A percentile compares a stretch with the other conserved stretches of the same genome.
Conservation (phyloP, 2,797 vertebrate species). For the Aulostomus chinensis region DNA sequence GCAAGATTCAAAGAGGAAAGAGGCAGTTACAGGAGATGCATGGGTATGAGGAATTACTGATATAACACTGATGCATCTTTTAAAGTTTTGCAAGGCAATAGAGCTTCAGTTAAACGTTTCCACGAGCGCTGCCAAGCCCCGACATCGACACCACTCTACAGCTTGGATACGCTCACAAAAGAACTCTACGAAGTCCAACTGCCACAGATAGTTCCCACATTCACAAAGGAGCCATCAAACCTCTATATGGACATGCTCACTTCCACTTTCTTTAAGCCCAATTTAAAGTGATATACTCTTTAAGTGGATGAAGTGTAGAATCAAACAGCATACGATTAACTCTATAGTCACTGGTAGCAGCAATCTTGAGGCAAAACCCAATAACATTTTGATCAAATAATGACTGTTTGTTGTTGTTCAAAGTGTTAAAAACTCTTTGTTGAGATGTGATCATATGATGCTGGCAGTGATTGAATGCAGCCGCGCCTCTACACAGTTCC, state of each 20-base stretch:
- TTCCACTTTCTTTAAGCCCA: neutral
- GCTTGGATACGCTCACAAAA: conserved; percentile 56
- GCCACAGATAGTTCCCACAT: conserved; percentile 60
- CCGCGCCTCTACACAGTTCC: conserved; percentile 51
- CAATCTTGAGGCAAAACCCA: conserved; percentile 1
- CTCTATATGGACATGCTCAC: conserved; percentile 3
- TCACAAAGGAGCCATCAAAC: conserved; percentile 18
- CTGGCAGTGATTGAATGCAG: conserved; percentile 40
- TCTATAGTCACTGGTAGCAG: conserved; percentile 7
- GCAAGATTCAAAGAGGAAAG: no score
- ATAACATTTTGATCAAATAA: conserved; percentile 37
- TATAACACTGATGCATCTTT: conserved; percentile 27
- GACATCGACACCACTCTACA: conserved; percentile 61
- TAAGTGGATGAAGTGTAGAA: conserved; percentile 14
- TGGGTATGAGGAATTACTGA: neutral
- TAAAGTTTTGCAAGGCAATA: conserved; percentile 26
- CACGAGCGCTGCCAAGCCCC: conserved; percentile 61
- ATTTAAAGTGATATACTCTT: conserved; percentile 6
- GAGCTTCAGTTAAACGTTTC: conserved; percentile 63
- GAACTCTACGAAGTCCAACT: conserved; percentile 48
- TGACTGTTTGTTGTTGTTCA: conserved; percentile 26
- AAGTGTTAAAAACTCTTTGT: conserved; percentile 42
- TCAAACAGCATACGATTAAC: conserved; percentile 1
- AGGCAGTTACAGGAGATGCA: no score
- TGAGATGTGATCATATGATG: conserved; percentile 53